Evolutionary conservation across 2,888 invertebrate genomes (phyloP), one percentile per base, ranked within the genome.

Genomic region (Pseudococcus viburni): DNA sequence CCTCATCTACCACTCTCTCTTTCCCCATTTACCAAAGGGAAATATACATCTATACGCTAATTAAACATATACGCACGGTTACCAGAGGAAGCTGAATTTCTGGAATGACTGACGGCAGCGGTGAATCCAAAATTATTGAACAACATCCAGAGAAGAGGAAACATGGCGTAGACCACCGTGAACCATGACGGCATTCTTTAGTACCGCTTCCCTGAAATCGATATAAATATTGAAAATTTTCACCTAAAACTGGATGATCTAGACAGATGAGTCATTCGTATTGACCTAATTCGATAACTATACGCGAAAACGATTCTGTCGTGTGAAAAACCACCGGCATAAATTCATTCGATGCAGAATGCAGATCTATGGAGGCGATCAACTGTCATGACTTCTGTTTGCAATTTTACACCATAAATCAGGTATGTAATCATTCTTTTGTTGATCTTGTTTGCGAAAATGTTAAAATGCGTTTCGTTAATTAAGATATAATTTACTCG

Each of bases 181-280:
- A 88, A 88, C 88, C 88, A 88, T 88, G 84, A 85, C 88, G 84
- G 88, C 88, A 88, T 88, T 84, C 88, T 88, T 88, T 85, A 88
- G 87, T 87, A 87, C 77, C 80, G 87, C 77, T 87, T 87, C 87
- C 87, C 87, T 87, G 55, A 26, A 51, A 87, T 19, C 46, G n/a
- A 80, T 73, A 80, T 80, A 80, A n/a, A n/a, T 42, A 80, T 42
- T 80, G 80, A 80, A 80, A 80, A 80, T 80, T 80, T 80, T 80
- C 80, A 80, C 80, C 80, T 80, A 80, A 80, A 80, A 80, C 42
- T 80, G 80, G 73, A 73, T 73, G 39, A 73, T 73, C 73, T 73
- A 73, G 73, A 73, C 80, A 80, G 80, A 42, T 80, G 80, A 80
- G 42, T 80, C 80, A 80, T 80, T 80, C 80, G 80, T 42, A n/a